Base-by-base conservation (phyloP, 2,797 vertebrate species). In the Microctenopoma steveboyesi region DNA sequence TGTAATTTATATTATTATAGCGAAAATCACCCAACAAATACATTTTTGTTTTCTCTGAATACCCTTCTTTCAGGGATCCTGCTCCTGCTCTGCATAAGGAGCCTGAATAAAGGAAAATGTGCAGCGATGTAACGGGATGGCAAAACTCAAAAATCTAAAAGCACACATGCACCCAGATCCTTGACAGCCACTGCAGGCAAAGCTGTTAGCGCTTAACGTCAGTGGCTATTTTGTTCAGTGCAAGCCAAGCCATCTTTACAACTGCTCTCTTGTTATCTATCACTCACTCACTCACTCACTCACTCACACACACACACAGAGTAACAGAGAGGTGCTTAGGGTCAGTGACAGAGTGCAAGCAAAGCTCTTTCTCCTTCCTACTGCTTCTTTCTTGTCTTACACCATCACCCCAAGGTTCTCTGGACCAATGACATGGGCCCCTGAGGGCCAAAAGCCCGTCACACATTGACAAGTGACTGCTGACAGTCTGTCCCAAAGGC, bases 261-360 rank as follows among this genome's bases (percentile, higher is more conserved):
- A 69, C 73, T 70, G 28, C 51, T 62, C 65, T 30, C 64, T 39
- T 58, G 4, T 18, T 7, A 42, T 27, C 25, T 12, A 15, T 16
- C 46, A 4, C 39, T 18, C 30, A n/a, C 75, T 42, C 42, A 12
- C 30, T 51, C 65, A 51, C 52, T 43, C 62, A 76, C 42, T 59
- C 45, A 65, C 30, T 16, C 78, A 49, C 45, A 11, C 25, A 4
- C 25, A 9, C 30, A 16, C 78, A 49, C 45, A 11, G 42, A 65
- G 16, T 14, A 12, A 40, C 28, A 51, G 58, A 69, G 55, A 70
- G 82, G 86, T 86, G 84, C 83, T 88, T 88, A 87, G 81, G 84
- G 85, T 84, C 79, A 72, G 70, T 91, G 88, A 88, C 87, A 92
- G 78, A 54, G 78, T 88, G 88, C 89, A 89, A 89, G 80, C 79